Base-by-base conservation (phyloP, 2,113 vertebrate species). In the Glaucomys volans region DNA sequence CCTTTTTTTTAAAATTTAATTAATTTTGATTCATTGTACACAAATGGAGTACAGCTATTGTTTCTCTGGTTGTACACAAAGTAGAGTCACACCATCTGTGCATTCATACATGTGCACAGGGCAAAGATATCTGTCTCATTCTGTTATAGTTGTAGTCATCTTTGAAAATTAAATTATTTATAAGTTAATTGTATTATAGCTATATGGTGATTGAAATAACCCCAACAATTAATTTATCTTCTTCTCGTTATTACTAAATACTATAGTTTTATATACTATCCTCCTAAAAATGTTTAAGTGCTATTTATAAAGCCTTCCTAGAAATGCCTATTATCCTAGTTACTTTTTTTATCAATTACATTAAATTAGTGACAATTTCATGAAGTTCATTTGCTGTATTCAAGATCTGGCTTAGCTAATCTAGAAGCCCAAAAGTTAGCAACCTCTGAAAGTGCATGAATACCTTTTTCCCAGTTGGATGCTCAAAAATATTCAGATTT, bases 401-500 rank as follows among this genome's bases (percentile, higher is more conserved):
- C 50, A 92, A 82, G 89, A 59, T 77, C 83, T 30, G 35, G 80
- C 92, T 95, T 67, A 77, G 75, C 77, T 82, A 90, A 44, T 95
- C 54, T 42, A 16, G 62, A 35, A 95, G 5, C 44, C 28, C 75
- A 50, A 69, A 94, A 66, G 62, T 90, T 72, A 91, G 91, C 16
- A 28, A 87, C 76, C 77, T 93, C 62, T 59, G 35, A 87, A 93
- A 82, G 44, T 83, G 13, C 67, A 50, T 37, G 69, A 95, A 93
- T 93, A 22, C 9, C 52, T 93, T 93, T 50, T 90, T 87, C 17
- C 30, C 76, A 87, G 69, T 84, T 90, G n/a, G 52, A 10, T 37
- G 82, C 74, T 62, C 18, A 71, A 87, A 87, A 87, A 67, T 54
- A 90, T 62, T 95, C 75, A 77, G 59, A 83, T 91, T 90, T 96